Base-by-base conservation (phyloP, 1,140 invertebrate genomes). In the Tetragnatha versicolor region DNA sequence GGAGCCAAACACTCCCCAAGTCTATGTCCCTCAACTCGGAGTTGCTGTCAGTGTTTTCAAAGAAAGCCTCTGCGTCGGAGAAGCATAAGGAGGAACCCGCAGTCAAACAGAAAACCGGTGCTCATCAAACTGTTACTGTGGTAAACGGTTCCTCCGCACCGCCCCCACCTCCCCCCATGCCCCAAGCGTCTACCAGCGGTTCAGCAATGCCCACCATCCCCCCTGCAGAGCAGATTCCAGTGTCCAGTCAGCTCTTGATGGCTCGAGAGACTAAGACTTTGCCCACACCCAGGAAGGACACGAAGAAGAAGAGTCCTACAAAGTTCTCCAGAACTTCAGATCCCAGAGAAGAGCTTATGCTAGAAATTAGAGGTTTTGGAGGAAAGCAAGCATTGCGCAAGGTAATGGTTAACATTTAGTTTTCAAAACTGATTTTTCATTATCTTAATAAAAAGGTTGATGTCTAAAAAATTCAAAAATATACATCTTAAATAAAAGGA, bases 281-380 rank as follows among this genome's bases (percentile, higher is more conserved):
- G 27, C 73, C 58, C 37, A 29, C 42, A 20, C 25, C 39, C 1
- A 77, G 39, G n/a, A 77, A 77, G 42, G 60, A 53, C 2, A 47
- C 76, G 2, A 79, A 79, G 55, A 55, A 53, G 22, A 73, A 37
- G 10, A 66, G 61, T n/a, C 37, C 63, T n/a, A 45, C 47, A 25
- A 66, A 69, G 27, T 25, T 22, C 25, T 55, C 75, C 10, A 35
- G 25, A 33, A 47, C 51, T 39, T 55, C 82, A 6, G 90, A 93
- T 84, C 87, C 90, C 1, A 87, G 92, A 47, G 89, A 91, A 75
- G 87, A 90, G 81, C 84, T 94, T 7, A 84, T 94, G 81, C 88
- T 90, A n/a, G 90, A 91, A 9, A 93, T 94, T 79, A 85, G 91
- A 79, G 90, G 88, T 82, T 93, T 93, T 82, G 89, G 89, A 0